Evolutionary conservation across 2,888 invertebrate species (phyloP).

Genomic region (Synergus gifuensis): DNA sequence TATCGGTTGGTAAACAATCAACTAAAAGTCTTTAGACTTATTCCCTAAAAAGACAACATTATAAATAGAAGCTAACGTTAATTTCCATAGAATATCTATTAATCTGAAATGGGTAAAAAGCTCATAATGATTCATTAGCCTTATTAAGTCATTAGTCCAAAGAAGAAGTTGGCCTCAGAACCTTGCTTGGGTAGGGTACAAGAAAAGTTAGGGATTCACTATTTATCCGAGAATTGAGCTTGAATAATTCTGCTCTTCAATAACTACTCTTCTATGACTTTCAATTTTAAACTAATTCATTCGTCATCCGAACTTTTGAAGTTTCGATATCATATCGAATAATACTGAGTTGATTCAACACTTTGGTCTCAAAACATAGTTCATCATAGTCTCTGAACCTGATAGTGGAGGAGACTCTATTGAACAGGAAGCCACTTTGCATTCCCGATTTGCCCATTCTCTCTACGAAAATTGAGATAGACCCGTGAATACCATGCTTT

Average conservation of each 20-base stretch:
- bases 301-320: too few species aligned
- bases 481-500: conserved; percentile 1
- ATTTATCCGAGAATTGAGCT: background rate
- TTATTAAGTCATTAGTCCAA: background rate
- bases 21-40: background rate
- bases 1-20: too few species aligned
- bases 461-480: conserved; percentile 1
- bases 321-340: background rate
- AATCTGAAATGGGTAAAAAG: too few species aligned
- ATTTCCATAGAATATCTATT: too few species aligned
- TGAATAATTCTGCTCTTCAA: background rate
- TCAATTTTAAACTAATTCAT: background rate
- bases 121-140: background rate
- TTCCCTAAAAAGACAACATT: background rate
- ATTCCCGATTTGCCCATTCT: background rate
- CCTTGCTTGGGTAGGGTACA: background rate
- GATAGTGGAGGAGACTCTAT: background rate
- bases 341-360: background rate
- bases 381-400: background rate
- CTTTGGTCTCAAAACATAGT: background rate
- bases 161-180: background rate
- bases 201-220: background rate
- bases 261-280: background rate
- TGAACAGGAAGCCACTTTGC: background rate
- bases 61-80: too few species aligned